Percentiles rank a stretch among this genome's conserved stretches.
Conservation (phyloP, 2,888 invertebrate genomes). For the Elysia crispata region DNA sequence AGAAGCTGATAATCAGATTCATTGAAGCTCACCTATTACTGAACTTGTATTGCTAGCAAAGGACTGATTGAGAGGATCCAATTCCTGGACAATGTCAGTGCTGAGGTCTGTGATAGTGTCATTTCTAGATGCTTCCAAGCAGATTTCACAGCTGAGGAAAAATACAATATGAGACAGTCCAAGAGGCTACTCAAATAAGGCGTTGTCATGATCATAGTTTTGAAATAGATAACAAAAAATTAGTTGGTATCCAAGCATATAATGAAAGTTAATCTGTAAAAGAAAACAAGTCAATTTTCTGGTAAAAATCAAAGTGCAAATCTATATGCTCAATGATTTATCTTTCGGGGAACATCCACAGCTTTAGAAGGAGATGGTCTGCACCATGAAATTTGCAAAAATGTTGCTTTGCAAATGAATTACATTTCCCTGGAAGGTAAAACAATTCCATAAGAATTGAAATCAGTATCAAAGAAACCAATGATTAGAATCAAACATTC, state of each 20-base stretch:
- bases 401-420: not conserved
- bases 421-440: not conserved
- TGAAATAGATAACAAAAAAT: too few relatives aligned
- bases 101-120: not conserved
- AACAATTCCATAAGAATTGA: not conserved
- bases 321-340: too few relatives aligned
- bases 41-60: constrained; percentile 65
- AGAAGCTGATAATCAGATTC: too few relatives aligned
- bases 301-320: too few relatives aligned
- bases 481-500: not conserved
- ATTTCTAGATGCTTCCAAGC: not conserved
- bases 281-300: too few relatives aligned
- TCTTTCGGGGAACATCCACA: too few relatives aligned
- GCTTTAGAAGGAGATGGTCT: too few relatives aligned
- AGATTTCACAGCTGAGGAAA: constrained; percentile 22
- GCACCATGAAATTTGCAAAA: too few relatives aligned
- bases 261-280: not conserved
- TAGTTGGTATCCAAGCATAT: not conserved
- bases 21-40: constrained; percentile 61
- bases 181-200: too few relatives aligned
- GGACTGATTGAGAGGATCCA: constrained; percentile 68
- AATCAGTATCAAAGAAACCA: not conserved
- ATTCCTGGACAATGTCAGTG: constrained; percentile 67
- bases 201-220: not conserved
- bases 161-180: too few relatives aligned